These are phyloP conservation scores for Atrina japonica DNA, from an alignment of 2,888 invertebrate species.

Conservation along the genomic window DNA sequence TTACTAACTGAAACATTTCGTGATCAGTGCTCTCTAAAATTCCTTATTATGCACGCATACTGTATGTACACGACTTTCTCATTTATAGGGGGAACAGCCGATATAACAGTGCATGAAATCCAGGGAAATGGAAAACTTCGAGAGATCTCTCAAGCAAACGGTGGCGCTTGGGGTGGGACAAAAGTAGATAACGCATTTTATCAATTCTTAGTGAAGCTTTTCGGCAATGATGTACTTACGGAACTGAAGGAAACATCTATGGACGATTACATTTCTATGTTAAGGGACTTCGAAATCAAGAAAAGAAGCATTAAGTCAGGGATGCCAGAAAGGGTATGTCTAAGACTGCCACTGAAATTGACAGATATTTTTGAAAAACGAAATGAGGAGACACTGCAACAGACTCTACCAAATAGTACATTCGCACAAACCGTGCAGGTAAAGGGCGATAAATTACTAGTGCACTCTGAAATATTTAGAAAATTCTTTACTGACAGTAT, in stretches of 20 bases:
- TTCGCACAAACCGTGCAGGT: conserved; percentile 11
- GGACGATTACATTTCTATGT: conserved; percentile 33
- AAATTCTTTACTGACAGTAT: conserved; percentile 25
- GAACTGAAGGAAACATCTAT: conserved; percentile 1
- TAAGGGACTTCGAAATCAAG: conserved; percentile 37
- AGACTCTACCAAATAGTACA: conserved; percentile 14
- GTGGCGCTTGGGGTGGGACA: conserved; percentile 40
- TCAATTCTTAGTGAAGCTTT: conserved; percentile 13
- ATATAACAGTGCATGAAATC: conserved; percentile 42
- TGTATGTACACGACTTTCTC: no score
- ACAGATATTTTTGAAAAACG: conserved; percentile 23
- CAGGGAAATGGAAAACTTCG: conserved; percentile 21
- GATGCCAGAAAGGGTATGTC: neutral
- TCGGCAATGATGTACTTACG: conserved; percentile 24
- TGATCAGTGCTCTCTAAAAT: no score
- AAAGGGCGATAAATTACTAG: conserved; percentile 28
- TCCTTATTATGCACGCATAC: no score
- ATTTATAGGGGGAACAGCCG: conserved; percentile 42
- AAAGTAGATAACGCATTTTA: conserved; percentile 29
- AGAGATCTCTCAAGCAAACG: conserved; percentile 34
- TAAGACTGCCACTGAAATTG: conserved; percentile 34
- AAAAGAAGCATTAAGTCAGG: conserved; percentile 24
- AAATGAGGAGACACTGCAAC: conserved; percentile 19
- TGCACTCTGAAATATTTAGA: conserved; percentile 14
- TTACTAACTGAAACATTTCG: no score